A percentile compares a stretch with the other conserved stretches of the same genome.
These are phyloP conservation scores for Thelaira solivaga DNA, from an alignment of 2,888 invertebrate genomes.

Conservation along the genomic window DNA sequence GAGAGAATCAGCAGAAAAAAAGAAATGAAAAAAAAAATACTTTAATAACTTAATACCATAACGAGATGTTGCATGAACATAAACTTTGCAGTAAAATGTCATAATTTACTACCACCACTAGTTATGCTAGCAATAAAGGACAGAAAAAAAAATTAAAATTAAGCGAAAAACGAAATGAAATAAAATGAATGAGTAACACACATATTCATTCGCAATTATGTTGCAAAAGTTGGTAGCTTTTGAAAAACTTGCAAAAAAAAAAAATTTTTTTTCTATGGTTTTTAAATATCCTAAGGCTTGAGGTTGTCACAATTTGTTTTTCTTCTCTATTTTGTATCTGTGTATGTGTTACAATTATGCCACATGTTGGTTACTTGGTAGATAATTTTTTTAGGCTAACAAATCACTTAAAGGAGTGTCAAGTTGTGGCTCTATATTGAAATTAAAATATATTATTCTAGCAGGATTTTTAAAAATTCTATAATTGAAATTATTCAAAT, in stretches of 20 bases:
- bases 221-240: slow-evolving; percentile 45
- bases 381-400: slow-evolving; percentile 29
- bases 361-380: slow-evolving; percentile 65
- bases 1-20: neutral
- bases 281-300: slow-evolving; percentile 75
- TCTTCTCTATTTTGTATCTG: slow-evolving; percentile 40
- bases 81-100: slow-evolving; percentile 64
- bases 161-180: neutral
- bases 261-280: slow-evolving; percentile 63
- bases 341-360: slow-evolving; percentile 44
- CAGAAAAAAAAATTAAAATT: slow-evolving; percentile 12
- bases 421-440: neutral
- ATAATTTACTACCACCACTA: slow-evolving; percentile 58
- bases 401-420: slow-evolving; percentile 32
- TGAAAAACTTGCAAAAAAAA: slow-evolving; percentile 59
- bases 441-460: too few species aligned
- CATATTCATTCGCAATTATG: neutral
- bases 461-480: too few species aligned
- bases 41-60: slow-evolving; percentile 63
- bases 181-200: neutral
- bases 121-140: slow-evolving; percentile 13
- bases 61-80: slow-evolving; percentile 60
- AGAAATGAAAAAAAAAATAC: slow-evolving; percentile 21
- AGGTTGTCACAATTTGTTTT: slow-evolving; percentile 73
- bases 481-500: too few species aligned